Evolutionary conservation across 2,113 vertebrate species (phyloP).

Genomic region (Cyanoramphus novaezelandiae): DNA sequence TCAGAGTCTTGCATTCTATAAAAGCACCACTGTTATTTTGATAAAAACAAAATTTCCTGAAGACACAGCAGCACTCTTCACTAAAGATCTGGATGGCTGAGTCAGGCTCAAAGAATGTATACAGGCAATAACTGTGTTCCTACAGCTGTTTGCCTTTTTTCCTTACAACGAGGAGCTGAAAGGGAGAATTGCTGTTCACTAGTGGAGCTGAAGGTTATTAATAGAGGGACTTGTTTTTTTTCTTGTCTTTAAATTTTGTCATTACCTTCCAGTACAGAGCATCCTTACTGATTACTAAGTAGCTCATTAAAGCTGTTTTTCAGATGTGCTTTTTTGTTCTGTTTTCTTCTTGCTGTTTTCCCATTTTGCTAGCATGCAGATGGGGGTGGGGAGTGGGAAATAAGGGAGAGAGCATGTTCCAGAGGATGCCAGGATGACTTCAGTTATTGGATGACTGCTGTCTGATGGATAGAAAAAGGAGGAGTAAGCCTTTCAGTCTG

Average conservation of each 20-base stretch:
- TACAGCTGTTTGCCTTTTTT: slow-evolving; percentile 20
- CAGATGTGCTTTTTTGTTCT: slow-evolving; percentile 30
- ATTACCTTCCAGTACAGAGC: not conserved
- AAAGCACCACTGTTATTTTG: not conserved
- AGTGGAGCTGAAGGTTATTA: slow-evolving; percentile 25
- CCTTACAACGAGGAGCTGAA: not conserved
- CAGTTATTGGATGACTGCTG: slow-evolving; percentile 76
- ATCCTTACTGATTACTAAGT: slow-evolving; percentile 1
- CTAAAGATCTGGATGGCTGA: not conserved
- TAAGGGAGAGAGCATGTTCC: slow-evolving; percentile 67
- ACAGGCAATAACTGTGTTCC: not conserved
- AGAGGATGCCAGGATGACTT: slow-evolving; percentile 73
- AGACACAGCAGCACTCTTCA: not conserved
- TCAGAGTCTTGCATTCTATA: not conserved
- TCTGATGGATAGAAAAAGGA: slow-evolving; percentile 68
- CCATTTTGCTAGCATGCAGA: slow-evolving; percentile 50
- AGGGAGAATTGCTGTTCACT: slow-evolving; percentile 8
- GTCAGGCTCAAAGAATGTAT: not conserved
- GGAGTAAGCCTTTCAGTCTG: slow-evolving; percentile 73
- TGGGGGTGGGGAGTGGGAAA: slow-evolving; percentile 69
- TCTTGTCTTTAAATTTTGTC: not conserved
- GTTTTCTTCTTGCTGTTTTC: slow-evolving; percentile 33
- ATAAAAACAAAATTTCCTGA: slow-evolving; percentile 8
- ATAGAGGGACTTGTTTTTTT: not conserved
- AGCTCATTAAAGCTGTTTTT: slow-evolving; percentile 34